Base-by-base conservation (phyloP, 1,140 invertebrate species). In the Eciton burchellii region DNA sequence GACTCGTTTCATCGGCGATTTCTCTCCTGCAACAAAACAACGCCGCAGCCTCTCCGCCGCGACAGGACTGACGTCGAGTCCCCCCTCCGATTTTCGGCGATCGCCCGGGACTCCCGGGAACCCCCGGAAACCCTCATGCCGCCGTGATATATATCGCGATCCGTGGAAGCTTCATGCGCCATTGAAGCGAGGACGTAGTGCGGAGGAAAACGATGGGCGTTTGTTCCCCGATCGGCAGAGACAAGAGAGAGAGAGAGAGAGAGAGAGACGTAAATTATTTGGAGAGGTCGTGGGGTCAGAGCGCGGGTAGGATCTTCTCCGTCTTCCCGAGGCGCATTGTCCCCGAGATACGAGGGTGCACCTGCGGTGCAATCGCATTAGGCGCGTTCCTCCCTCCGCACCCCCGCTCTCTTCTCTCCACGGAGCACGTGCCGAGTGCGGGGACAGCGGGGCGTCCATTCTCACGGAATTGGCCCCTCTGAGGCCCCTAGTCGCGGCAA, bases 161-260 rank as follows among this genome's bases (percentile, higher is more conserved):
- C 19, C 57, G 70, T 86, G 66, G 86, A 86, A 74, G 71, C 74
- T 86, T 82, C 62, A 82, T 85, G 56, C 63, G 14, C 29, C 81
- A 83, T 83, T 77, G 72, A 16, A n/a, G 41, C 81, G 71, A 45
- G 60, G 65, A 54, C 41, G 81, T 54, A 47, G 60, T 21, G 62
- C 24, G 66, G 59, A 59, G 72, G 65, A 66, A 74, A 76, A 47
- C 72, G 60, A 83, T 66, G 60, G 6, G 81, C 52, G 47, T 84
- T 84, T 81, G 49, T 84, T 73, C 43, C 26, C 3, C 21, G 14
- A 21, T 21, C 54, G 41, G 57, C 35, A n/a, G n/a, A n/a, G n/a
- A n/a, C n/a, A n/a, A n/a, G n/a, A n/a, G n/a, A n/a, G n/a, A n/a
- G n/a, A n/a, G n/a, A n/a, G n/a, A n/a, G n/a, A n/a, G n/a, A n/a